phyloP scores from a whole-genome alignment of 2,113 vertebrate species.

The Oryzias woworae region DNA sequence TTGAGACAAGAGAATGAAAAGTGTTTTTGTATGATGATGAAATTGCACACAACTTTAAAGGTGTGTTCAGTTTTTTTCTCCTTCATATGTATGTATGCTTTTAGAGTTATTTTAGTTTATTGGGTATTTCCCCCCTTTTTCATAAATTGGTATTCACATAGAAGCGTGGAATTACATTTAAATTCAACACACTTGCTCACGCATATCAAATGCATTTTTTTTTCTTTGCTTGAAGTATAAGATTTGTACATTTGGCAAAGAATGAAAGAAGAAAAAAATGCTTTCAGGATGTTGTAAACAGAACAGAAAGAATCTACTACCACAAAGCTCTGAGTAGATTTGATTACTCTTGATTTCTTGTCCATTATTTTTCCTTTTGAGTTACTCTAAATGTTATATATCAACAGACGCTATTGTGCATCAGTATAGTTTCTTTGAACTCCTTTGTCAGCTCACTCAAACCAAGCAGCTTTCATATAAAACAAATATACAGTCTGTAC shows the following conservation, averaged over 20 bases:
- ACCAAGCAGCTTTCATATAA: slow-evolving; percentile 28
- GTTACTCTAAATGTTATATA: background rate
- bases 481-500: background rate
- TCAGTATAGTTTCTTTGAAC: slow-evolving; percentile 20
- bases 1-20: slow-evolving; percentile 14
- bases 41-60: too few relatives aligned
- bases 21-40: too few relatives aligned
- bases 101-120: too few relatives aligned
- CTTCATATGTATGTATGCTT: too few relatives aligned
- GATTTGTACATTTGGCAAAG: slow-evolving; percentile 26
- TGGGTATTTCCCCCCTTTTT: too few relatives aligned
- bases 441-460: slow-evolving; percentile 20
- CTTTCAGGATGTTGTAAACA: slow-evolving; percentile 40
- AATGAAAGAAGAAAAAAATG: slow-evolving; percentile 24
- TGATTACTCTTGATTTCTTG: background rate
- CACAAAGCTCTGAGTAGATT: background rate
- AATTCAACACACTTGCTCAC: too few relatives aligned
- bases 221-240: background rate
- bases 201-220: too few relatives aligned
- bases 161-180: too few relatives aligned
- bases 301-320: slow-evolving; percentile 40
- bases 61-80: too few relatives aligned
- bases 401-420: background rate
- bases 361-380: slow-evolving; percentile 1
- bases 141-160: too few relatives aligned